A percentile compares a stretch with the other conserved stretches of the same genome.
Conservation (phyloP, 2,888 invertebrate genomes). For the Cryptus viduatorius region DNA sequence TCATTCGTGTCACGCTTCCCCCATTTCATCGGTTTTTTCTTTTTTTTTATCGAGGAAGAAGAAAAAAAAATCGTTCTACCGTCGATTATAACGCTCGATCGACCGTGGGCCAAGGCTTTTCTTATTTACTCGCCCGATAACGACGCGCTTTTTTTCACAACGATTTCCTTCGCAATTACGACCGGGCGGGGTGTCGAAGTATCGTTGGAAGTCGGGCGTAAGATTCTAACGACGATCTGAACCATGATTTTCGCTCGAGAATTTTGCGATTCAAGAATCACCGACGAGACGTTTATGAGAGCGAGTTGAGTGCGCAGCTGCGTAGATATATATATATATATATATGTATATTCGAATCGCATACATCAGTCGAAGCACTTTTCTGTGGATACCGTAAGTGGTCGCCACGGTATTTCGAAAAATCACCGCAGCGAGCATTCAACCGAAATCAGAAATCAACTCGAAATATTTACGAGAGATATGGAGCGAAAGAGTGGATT, state of each 20-base stretch:
- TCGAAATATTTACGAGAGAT: slow-evolving; percentile 23
- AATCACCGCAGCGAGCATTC: slow-evolving; percentile 18
- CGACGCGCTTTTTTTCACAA: neutral
- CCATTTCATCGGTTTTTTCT: neutral
- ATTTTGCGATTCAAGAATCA: neutral
- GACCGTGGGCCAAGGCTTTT: neutral
- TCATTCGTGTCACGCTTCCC: neutral
- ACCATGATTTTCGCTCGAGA: neutral
- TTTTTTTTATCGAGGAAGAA: neutral
- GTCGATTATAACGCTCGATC: neutral
- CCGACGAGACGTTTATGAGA: neutral
- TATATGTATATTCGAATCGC: slow-evolving; percentile 21
- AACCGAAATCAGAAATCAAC: slow-evolving; percentile 4
- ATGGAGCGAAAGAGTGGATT: too few species aligned
- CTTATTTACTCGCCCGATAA: slow-evolving; percentile 10
- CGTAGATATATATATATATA: too few species aligned
- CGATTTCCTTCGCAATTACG: slow-evolving; percentile 15
- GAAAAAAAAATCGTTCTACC: neutral
- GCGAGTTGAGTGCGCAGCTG: neutral
- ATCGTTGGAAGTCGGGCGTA: slow-evolving; percentile 29
- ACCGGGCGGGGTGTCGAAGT: neutral
- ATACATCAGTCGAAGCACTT: neutral
- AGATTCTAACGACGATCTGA: slow-evolving; percentile 41
- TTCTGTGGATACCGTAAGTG: neutral
- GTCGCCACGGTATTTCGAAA: slow-evolving; percentile 6